phyloP scores from a whole-genome alignment of 2,797 vertebrate species.

The Coranthus polyacanthus region DNA sequence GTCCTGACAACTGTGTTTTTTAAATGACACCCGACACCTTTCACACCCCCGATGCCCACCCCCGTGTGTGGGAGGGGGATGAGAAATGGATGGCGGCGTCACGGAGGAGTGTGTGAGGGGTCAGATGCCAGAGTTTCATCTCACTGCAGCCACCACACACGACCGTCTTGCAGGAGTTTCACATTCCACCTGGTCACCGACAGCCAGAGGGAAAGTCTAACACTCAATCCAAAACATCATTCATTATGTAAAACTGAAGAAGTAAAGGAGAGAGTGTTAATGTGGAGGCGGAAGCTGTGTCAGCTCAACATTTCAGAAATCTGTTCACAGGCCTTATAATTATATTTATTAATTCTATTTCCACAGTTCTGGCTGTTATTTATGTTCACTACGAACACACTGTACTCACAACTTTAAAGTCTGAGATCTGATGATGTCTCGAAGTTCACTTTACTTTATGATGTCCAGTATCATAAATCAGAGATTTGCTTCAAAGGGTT shows the following conservation, averaged over 20 bases:
- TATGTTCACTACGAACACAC: too few species aligned
- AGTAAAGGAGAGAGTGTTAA: background rate
- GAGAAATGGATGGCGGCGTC: conserved; percentile 52
- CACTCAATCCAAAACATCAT: background rate
- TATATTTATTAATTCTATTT: too few species aligned
- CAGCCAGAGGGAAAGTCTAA: conserved; percentile 32
- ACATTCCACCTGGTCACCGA: conserved; percentile 46
- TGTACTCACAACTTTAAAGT: too few species aligned
- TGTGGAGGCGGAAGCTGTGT: conserved; percentile 2
- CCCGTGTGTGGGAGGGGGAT: conserved; percentile 37
- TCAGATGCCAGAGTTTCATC: conserved; percentile 66
- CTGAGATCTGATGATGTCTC: too few species aligned
- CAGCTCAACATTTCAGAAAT: conserved; percentile 5
- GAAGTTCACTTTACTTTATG: too few species aligned
- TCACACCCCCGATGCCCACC: conserved; percentile 16
- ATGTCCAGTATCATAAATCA: too few species aligned
- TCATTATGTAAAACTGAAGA: background rate
- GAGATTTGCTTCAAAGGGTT: too few species aligned
- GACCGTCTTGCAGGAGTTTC: conserved; percentile 54
- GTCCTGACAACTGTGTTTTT: conserved; percentile 80
- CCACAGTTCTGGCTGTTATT: too few species aligned
- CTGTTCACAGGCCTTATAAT: background rate
- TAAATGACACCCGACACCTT: conserved; percentile 79
- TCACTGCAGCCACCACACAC: conserved; percentile 38
- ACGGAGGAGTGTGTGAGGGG: conserved; percentile 58